Base-by-base conservation (phyloP, 2,113 vertebrate species). In the Rhinogobius similis region DNA sequence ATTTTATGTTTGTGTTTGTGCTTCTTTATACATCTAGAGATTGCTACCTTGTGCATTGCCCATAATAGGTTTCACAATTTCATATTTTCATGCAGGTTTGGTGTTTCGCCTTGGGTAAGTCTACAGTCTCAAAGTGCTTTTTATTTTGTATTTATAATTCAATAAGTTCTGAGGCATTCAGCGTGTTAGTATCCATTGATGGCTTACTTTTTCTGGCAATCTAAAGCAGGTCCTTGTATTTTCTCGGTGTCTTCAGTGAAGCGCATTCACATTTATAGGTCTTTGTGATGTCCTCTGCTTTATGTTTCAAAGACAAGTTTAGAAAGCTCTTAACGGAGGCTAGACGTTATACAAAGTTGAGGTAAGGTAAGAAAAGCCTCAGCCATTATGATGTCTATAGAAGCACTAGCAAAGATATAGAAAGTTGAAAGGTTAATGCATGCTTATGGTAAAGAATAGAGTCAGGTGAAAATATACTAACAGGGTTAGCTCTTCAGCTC, bases 21-120 rank as follows among this genome's bases (percentile, higher is more conserved):
- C 9, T 61, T 38, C 6, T 36, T 59, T 21, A 1, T n/a, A 38
- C 18, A 36, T n/a, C 29, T 10, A 52, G 44, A 62, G 41, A 62
- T 55, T 6, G 21, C 24, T 24, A 41, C 63, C 13, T 32, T 0
- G 58, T 26, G 65, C 62, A 38, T 4, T 10, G n/a, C 16, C 61
- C n/a, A n/a, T 32, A 56, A 67, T 39, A 68, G 27, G 64, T 58
- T 79, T 59, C 24, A 23, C 56, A 12, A 50, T 73, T 26, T 63
- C 68, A 48, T 68, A n/a, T 66, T 14, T 38, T 58, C 41, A 39
- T 55, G 70, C 23, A 18, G 14, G 29, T 12, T 55, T 24, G 23
- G 39, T 67, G 16, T 65, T 41, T 41, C 61, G 68, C 65, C 68
- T 87, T 77, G 72, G 56, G 43, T n/a, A 38, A 43, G 44, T 23